Evolutionary conservation across 2,113 vertebrate genomes (phyloP).

Genomic region (Aspiorhynchus laticeps): DNA sequence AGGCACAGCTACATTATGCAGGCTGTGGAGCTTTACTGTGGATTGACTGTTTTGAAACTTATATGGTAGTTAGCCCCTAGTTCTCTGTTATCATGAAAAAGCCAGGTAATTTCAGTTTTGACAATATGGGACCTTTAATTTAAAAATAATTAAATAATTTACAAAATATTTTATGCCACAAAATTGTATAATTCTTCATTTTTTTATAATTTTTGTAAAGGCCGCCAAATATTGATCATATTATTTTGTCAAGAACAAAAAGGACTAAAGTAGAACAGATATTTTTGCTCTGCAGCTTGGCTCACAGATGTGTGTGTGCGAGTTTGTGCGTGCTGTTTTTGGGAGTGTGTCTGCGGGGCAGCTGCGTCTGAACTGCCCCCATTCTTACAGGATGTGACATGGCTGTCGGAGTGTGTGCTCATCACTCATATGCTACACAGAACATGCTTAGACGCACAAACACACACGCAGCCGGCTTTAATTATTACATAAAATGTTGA

Average conservation of each 20-base stretch:
- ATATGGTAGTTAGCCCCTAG: too few relatives aligned
- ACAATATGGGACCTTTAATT: too few relatives aligned
- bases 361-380: slow-evolving; percentile 72
- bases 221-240: neutral
- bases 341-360: slow-evolving; percentile 74
- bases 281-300: slow-evolving; percentile 26
- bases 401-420: slow-evolving; percentile 75
- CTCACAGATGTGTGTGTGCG: slow-evolving; percentile 46
- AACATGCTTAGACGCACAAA: slow-evolving; percentile 57
- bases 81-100: too few relatives aligned
- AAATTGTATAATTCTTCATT: neutral
- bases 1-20: too few relatives aligned
- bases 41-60: too few relatives aligned
- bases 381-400: slow-evolving; percentile 79
- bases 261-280: slow-evolving; percentile 27
- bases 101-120: too few relatives aligned
- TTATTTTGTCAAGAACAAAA: neutral
- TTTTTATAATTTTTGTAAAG: neutral
- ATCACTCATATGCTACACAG: slow-evolving; percentile 62
- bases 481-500: slow-evolving; percentile 1
- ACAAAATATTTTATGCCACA: neutral
- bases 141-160: neutral
- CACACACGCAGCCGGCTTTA: slow-evolving; percentile 32
- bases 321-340: slow-evolving; percentile 52
- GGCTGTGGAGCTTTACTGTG: too few relatives aligned